Conservation (phyloP, 2,888 invertebrate species). For the Acronicta alni region DNA sequence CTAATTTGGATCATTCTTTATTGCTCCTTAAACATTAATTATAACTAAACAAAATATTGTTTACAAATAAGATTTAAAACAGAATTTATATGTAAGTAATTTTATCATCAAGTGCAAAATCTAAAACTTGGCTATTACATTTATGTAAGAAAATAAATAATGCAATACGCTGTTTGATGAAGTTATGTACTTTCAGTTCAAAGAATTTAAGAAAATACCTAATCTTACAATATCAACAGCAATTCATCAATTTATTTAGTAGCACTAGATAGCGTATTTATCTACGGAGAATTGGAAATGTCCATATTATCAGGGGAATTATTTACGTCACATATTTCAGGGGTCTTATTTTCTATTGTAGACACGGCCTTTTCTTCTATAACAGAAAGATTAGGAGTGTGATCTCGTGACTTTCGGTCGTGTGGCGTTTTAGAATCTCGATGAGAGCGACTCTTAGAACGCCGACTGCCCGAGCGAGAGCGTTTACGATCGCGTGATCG, state of each 20-base stretch:
- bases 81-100: conserved; percentile 21
- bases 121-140: conserved; percentile 6
- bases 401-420: conserved; percentile 79
- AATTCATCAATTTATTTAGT: conserved; percentile 6
- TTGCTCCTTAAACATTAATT: conserved; percentile 49
- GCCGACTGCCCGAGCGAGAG: conserved; percentile 78
- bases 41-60: conserved; percentile 37
- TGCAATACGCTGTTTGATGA: conserved; percentile 18
- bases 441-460: conserved; percentile 82
- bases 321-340: conserved; percentile 87
- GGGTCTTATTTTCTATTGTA: conserved; percentile 66
- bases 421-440: conserved; percentile 82
- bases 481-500: conserved; percentile 83
- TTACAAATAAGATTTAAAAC: conserved; percentile 28
- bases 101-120: conserved; percentile 16
- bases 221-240: conserved; percentile 4
- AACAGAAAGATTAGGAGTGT: conserved; percentile 72
- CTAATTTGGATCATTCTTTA: conserved; percentile 42
- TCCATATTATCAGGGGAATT: conserved; percentile 93
- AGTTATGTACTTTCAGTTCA: conserved; percentile 22
- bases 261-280: conserved; percentile 65
- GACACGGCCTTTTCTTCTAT: conserved; percentile 71
- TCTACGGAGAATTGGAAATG: conserved; percentile 92
- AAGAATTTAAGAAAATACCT: conserved; percentile 16
- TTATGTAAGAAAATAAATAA: conserved; percentile 10